Percentiles rank a stretch among this genome's conserved stretches.
These are phyloP conservation scores for Lochmaea crataegi DNA, from an alignment of 2,888 invertebrate genomes.

Conservation along the genomic window DNA sequence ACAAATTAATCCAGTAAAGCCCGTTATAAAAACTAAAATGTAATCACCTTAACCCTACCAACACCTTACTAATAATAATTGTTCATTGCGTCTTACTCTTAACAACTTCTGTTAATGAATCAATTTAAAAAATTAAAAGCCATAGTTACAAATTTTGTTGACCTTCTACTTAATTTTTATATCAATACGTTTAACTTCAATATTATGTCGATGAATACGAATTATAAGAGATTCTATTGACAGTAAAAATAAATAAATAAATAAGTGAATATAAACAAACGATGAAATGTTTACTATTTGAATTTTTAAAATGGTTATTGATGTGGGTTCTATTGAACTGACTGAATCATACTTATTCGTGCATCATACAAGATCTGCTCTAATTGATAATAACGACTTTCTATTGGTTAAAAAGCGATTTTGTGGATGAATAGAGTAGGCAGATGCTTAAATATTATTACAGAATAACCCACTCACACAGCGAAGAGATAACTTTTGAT, in stretches of 20 bases:
- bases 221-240: not conserved
- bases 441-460: no score
- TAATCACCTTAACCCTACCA: not conserved
- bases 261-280: not conserved
- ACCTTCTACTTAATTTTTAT: slow-evolving; percentile 14
- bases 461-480: no score
- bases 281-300: not conserved
- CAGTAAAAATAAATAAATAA: not conserved
- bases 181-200: not conserved
- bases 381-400: not conserved
- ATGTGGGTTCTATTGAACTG: not conserved
- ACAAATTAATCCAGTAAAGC: not conserved
- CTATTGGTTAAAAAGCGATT: no score
- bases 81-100: slow-evolving; percentile 15
- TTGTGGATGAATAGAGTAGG: no score
- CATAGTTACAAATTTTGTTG: slow-evolving; percentile 8
- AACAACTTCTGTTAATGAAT: slow-evolving; percentile 23
- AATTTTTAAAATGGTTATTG: not conserved
- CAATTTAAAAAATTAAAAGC: slow-evolving; percentile 27
- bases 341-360: not conserved
- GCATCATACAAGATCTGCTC: not conserved
- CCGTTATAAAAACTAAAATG: not conserved
- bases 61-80: slow-evolving; percentile 11
- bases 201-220: not conserved
- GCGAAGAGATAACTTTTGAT: no score